Evolutionary conservation across 2,888 invertebrate genomes (phyloP).

Genomic region (Chromoteleia sp.): DNA sequence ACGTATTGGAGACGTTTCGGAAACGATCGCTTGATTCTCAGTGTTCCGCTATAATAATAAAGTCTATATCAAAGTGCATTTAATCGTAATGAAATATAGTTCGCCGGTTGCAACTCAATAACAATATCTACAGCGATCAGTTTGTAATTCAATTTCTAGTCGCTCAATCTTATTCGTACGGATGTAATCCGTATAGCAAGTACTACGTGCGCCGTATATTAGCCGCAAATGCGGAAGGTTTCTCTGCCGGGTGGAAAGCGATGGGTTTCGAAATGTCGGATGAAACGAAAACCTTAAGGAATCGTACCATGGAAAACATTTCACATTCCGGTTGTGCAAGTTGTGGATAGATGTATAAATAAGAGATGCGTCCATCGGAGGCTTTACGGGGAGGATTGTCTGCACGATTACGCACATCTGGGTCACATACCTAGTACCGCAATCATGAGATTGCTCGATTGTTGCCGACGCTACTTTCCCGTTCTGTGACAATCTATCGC

Average conservation of each 20-base stretch:
- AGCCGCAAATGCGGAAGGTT: conserved; percentile 52
- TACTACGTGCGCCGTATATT: conserved; percentile 64
- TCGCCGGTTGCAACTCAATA: conserved; percentile 58
- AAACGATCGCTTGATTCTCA: too few species aligned
- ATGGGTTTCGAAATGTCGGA: conserved; percentile 50
- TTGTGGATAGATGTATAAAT: conserved; percentile 71
- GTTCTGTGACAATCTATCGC: conserved; percentile 69
- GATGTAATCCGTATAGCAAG: conserved; percentile 58
- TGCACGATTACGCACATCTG: conserved; percentile 71
- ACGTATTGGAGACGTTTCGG: too few species aligned
- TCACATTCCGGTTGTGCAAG: conserved; percentile 47
- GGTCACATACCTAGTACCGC: conserved; percentile 71
- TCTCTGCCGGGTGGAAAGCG: conserved; percentile 40
- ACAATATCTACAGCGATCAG: conserved; percentile 57
- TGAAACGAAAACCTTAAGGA: conserved; percentile 40
- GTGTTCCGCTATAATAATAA: conserved; percentile 4
- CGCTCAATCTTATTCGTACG: conserved; percentile 62
- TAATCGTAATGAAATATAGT: conserved; percentile 64
- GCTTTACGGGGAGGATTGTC: conserved; percentile 72
- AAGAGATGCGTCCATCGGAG: conserved; percentile 71
- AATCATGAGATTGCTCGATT: conserved; percentile 84
- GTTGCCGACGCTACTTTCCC: conserved; percentile 74
- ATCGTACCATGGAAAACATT: conserved; percentile 43
- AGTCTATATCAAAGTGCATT: conserved; percentile 40
- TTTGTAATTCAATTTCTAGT: conserved; percentile 63